These are phyloP conservation scores for Drosophila saltans DNA, from an alignment of 1,140 invertebrate genomes.

Conservation along the genomic window DNA sequence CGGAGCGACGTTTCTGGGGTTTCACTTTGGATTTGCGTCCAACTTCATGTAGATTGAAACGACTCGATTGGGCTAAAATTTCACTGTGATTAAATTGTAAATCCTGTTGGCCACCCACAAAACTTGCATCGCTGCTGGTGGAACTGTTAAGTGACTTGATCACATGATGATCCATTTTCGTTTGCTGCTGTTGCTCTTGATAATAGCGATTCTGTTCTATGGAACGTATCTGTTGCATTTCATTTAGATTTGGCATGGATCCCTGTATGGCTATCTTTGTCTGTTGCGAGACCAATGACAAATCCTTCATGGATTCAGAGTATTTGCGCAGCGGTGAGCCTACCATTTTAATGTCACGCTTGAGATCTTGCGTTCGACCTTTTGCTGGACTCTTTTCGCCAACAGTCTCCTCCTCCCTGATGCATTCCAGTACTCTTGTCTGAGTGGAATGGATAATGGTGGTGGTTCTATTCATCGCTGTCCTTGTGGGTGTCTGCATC, in stretches of 20 bases:
- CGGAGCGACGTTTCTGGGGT: constrained; percentile 61
- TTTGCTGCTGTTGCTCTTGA: constrained; percentile 43
- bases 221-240: constrained; percentile 68
- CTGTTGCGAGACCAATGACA: constrained; percentile 62
- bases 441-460: constrained; percentile 56
- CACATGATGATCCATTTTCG: neutral
- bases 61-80: constrained; percentile 80
- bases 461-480: constrained; percentile 66
- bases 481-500: constrained; percentile 35
- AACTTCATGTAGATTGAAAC: constrained; percentile 78
- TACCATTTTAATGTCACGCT: constrained; percentile 69
- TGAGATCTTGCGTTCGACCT: constrained; percentile 40
- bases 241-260: constrained; percentile 82
- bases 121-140: constrained; percentile 54
- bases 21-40: constrained; percentile 45
- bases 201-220: constrained; percentile 83
- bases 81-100: constrained; percentile 74
- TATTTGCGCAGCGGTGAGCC: constrained; percentile 76
- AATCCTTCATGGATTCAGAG: constrained; percentile 80
- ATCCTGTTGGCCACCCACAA: constrained; percentile 53
- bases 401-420: constrained; percentile 64
- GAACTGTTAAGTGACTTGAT: constrained; percentile 51
- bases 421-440: constrained; percentile 58
- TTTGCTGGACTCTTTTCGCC: constrained; percentile 28
- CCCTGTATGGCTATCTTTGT: constrained; percentile 68